phyloP scores from a whole-genome alignment of 53 echinoderm and acorn worm genomes.

The Arbacia lixula region DNA sequence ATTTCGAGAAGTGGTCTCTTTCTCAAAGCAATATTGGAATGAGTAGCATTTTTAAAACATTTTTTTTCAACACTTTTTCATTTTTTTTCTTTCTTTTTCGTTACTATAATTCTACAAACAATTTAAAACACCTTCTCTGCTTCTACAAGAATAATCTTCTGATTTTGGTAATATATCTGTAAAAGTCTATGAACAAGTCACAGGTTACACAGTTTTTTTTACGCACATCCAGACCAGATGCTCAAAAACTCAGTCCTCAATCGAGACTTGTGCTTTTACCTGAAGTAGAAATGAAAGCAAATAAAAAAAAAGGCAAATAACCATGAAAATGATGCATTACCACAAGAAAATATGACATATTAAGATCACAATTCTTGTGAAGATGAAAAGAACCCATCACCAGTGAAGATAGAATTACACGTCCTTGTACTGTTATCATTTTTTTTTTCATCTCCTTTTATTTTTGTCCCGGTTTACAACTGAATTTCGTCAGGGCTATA shows the following conservation, averaged over 20 bases:
- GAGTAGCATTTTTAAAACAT: conserved; percentile 11
- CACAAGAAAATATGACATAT: not conserved
- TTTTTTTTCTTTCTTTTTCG: conserved; percentile 25
- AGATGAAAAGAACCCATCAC: conserved; percentile 16
- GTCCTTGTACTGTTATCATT: not conserved
- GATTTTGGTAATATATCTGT: conserved; percentile 17
- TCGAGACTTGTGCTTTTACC: not conserved
- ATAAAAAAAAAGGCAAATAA: conserved; percentile 12
- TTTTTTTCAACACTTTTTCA: conserved; percentile 25
- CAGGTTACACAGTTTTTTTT: not conserved
- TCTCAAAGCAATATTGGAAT: conserved; percentile 30
- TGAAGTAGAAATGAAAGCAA: conserved; percentile 16
- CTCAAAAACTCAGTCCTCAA: too few species aligned
- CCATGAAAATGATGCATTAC: conserved; percentile 4
- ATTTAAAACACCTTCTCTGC: conserved; percentile 22
- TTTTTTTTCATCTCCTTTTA: not conserved
- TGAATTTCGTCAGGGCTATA: not conserved
- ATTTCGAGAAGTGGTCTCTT: conserved; percentile 21
- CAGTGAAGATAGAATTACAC: too few species aligned
- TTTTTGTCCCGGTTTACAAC: not conserved
- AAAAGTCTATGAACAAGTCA: conserved; percentile 14
- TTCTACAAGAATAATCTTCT: conserved; percentile 48
- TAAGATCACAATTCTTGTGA: conserved; percentile 12
- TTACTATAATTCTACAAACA: conserved; percentile 49
- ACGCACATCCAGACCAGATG: not conserved